Evolutionary conservation across 2,888 invertebrate genomes (phyloP).

Genomic region (Tyria jacobaeae): DNA sequence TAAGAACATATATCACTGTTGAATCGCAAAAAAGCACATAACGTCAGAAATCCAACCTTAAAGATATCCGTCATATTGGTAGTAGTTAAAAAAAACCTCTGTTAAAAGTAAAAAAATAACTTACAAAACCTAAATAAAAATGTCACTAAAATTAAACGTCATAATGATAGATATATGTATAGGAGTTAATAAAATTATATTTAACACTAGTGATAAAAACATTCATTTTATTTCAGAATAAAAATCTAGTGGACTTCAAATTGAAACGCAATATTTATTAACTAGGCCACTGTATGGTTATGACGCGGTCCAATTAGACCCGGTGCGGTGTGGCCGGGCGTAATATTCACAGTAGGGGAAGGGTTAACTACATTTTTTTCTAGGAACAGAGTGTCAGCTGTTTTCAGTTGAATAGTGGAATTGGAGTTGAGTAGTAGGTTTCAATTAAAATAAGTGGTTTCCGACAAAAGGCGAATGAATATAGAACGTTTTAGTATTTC

Average conservation of each 20-base stretch:
- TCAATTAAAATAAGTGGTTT: slow-evolving; percentile 3
- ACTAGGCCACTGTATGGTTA: slow-evolving; percentile 21
- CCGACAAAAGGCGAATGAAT: background rate
- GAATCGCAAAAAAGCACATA: too few relatives aligned
- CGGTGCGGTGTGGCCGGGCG: slow-evolving; percentile 24
- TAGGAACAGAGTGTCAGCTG: slow-evolving; percentile 7
- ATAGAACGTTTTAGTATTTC: too few relatives aligned
- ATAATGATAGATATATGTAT: background rate
- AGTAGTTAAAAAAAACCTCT: background rate
- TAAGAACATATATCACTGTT: too few relatives aligned
- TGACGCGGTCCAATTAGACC: slow-evolving; percentile 38
- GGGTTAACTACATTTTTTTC: slow-evolving; percentile 25
- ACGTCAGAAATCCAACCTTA: too few relatives aligned
- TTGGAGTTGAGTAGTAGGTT: slow-evolving; percentile 5
- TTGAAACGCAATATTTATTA: slow-evolving; percentile 35
- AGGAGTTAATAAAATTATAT: background rate
- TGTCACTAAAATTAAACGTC: background rate
- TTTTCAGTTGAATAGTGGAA: slow-evolving; percentile 4
- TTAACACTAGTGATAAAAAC: background rate
- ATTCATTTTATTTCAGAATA: slow-evolving; percentile 1
- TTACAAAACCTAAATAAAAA: background rate
- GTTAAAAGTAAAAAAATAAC: background rate
- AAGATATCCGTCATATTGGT: too few relatives aligned
- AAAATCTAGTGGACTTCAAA: slow-evolving; percentile 8
- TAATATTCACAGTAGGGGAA: slow-evolving; percentile 26